Evolutionary conservation across 2,888 invertebrate genomes (phyloP).

Genomic region (Deilephila elpenor): DNA sequence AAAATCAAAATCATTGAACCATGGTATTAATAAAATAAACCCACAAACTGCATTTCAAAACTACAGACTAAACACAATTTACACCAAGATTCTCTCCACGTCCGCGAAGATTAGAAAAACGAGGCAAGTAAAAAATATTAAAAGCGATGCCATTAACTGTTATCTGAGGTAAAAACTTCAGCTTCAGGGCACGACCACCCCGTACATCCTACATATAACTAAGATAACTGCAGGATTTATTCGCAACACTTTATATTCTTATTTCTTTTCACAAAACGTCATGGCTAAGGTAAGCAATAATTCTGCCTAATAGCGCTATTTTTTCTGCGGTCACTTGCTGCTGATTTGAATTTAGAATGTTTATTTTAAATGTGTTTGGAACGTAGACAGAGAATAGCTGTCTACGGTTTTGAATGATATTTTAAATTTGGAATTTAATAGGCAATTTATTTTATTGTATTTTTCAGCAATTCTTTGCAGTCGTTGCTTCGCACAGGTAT

Average conservation of each 20-base stretch:
- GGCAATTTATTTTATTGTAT: no score
- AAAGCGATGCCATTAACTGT: conserved; percentile 10
- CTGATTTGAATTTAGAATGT: not conserved
- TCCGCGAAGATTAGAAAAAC: conserved; percentile 10
- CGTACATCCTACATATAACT: conserved; percentile 26
- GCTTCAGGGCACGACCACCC: conserved; percentile 14
- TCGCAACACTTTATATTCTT: conserved; percentile 40
- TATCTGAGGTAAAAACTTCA: conserved; percentile 18
- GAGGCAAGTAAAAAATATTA: conserved; percentile 13
- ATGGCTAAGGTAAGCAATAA: conserved; percentile 38
- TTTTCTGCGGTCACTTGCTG: conserved; percentile 26
- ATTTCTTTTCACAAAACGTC: conserved; percentile 39
- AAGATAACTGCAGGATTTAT: conserved; percentile 35
- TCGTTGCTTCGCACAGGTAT: no score
- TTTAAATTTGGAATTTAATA: no score
- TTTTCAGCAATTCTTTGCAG: no score
- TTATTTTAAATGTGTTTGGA: not conserved
- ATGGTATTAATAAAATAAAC: no score
- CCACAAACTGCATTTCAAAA: not conserved
- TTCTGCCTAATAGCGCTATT: conserved; percentile 38
- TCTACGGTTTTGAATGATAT: no score
- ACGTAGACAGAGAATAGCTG: no score
- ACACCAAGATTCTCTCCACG: not conserved
- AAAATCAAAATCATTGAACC: no score
- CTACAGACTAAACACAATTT: not conserved